phyloP scores from a whole-genome alignment of 2,113 vertebrate genomes.

The Actenoides lindsayi region DNA sequence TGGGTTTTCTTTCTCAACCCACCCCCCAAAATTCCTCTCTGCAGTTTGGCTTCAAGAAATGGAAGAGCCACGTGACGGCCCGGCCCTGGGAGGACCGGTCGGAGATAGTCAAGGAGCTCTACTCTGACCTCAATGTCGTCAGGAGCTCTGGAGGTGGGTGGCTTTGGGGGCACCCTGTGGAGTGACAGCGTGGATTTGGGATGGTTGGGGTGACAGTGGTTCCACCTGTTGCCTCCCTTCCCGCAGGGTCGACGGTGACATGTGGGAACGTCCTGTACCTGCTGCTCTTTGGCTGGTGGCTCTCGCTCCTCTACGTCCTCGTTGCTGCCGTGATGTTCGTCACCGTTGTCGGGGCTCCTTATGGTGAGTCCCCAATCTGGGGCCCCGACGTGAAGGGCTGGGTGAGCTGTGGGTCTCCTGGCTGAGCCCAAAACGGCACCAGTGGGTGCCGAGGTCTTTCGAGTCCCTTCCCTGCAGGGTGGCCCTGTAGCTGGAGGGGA shows the following conservation, averaged over 20 bases:
- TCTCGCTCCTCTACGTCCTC: constrained; percentile 80
- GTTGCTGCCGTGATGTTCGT: constrained; percentile 81
- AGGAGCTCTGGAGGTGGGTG: constrained; percentile 72
- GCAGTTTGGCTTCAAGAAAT: constrained; percentile 92
- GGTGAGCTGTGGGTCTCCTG: neutral
- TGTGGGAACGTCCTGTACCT: constrained; percentile 83
- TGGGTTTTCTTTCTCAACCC: neutral
- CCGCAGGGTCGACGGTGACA: constrained; percentile 72
- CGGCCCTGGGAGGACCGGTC: constrained; percentile 85
- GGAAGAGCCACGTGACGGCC: constrained; percentile 87
- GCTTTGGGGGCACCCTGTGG: neutral
- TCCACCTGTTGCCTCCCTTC: neutral
- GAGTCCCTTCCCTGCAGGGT: rapidly evolving
- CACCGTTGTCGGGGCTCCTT: constrained; percentile 76
- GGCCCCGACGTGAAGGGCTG: rapidly evolving
- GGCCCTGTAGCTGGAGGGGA: neutral
- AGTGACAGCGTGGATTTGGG: neutral
- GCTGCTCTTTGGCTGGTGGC: constrained; percentile 90
- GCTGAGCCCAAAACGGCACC: rapidly evolving
- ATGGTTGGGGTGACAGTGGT: neutral
- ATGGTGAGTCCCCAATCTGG: constrained; percentile 72
- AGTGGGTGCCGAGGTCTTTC: rapidly evolving
- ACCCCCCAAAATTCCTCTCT: neutral
- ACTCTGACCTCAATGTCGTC: constrained; percentile 81
- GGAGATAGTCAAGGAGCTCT: constrained; percentile 83